Base-by-base conservation (phyloP, 2,888 invertebrate species). In the Byasa hedistus region DNA sequence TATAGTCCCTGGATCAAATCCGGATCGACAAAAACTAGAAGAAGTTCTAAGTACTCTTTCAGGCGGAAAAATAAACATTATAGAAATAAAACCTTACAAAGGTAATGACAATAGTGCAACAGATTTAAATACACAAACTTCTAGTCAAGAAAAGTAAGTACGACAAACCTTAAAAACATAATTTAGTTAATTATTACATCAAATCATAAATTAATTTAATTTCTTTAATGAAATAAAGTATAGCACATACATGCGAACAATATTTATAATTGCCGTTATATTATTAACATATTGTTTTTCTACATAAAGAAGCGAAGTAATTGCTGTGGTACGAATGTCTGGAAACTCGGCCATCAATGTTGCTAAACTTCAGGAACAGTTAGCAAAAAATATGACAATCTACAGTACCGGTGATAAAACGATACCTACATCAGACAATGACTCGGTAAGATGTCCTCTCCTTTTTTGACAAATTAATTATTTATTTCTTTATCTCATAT, bases 1-100 rank as follows among this genome's bases (percentile, higher is more conserved):
- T 82, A 94, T 97, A 68, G 95, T 97, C 52, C 96, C 96, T 5
- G 96, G 96, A 58, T 93, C 93, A 63, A 94, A 95, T 81, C 95
- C 95, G 12, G 95, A 97, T 83, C 94, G 94, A 71, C 90, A 89
- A 65, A 94, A 95, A 75, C 93, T 96, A 21, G 96, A 96, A 80
- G 94, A 95, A 77, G 95, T 96, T 52, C 87, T 97, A 39, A 94
- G 94, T 69, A 93, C 95, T 32, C 93, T 96, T 56, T 96, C 97
- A 0, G 97, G 97, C 2, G 96, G 96, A 3, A 94, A 94, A 80
- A 96, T 97, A 1, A 94, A 93, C 59, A 95, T 97, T 65, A 93
- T 95, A 75, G 94, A 95, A 66, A 94, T 96, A 57, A 93, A 95
- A 69, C 95, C 96, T 0, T 95, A 96, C 74, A 92, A 84, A 73